Conservation (phyloP, 2,797 vertebrate species). For the Pelochelys cantorii region DNA sequence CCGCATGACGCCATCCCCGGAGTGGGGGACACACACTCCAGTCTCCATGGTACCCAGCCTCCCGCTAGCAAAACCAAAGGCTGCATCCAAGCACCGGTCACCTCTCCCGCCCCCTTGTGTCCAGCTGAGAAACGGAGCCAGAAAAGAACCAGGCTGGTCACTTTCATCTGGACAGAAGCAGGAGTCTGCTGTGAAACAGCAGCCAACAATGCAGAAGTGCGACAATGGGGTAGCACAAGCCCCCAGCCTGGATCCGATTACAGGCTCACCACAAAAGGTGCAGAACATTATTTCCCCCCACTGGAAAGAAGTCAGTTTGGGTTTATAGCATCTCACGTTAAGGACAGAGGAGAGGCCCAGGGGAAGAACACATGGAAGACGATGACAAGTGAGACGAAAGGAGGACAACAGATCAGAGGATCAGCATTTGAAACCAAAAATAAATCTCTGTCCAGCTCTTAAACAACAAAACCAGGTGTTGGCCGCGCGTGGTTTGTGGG, state of each 20-base stretch:
- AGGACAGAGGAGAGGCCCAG: not conserved
- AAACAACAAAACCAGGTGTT: not conserved
- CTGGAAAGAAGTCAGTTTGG: no score
- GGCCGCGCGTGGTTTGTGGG: not conserved
- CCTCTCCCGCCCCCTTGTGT: not conserved
- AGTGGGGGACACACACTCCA: not conserved
- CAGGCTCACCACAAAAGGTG: not conserved
- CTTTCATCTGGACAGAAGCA: not conserved
- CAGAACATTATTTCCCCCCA: not conserved
- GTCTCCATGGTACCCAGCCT: not conserved
- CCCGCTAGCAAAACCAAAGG: not conserved
- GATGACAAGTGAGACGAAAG: not conserved
- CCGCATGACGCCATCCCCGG: not conserved
- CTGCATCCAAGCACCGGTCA: not conserved
- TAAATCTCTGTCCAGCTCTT: not conserved
- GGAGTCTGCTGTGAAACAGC: not conserved
- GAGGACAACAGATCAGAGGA: not conserved
- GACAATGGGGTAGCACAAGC: not conserved
- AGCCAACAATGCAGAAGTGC: not conserved
- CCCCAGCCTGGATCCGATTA: not conserved
- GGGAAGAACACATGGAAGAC: not conserved
- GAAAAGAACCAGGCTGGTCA: not conserved
- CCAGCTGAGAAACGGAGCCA: not conserved
- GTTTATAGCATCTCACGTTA: not conserved
- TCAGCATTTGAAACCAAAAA: not conserved